Evolutionary conservation across 2,888 invertebrate genomes (phyloP), one percentile per base, ranked within the genome.

Genomic region (Melipona beecheii): DNA sequence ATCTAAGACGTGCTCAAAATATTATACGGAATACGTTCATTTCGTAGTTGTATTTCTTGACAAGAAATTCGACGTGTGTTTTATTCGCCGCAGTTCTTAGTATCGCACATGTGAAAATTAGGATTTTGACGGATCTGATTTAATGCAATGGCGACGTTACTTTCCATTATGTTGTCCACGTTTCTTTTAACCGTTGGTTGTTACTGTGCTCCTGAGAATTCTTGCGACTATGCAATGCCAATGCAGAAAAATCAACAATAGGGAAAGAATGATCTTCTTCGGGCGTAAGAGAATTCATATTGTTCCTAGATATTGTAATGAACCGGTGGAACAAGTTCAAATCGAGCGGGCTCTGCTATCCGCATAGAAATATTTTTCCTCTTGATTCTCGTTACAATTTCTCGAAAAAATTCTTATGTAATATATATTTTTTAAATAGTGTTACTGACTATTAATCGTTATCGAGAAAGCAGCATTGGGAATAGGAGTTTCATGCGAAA

Each of bases 41-140:
- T 60, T 5, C 36, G 72, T 65, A 71, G 65, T 78, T 50, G 62
- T 49, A 72, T 49, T 36, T 66, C 50, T 50, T 19, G 4, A 70
- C 19, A 36, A 64, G 64, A 69, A 86, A 79, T 84, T 72, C 66
- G 50, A 64, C 70, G 86, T 82, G 81, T 84, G 77, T 66, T 65
- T 50, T 76, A 62, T 69, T 70, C 19, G 49, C 68, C 74, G 43
- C 31, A 31, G 73, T 74, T 62, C 21, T 79, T 50, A 58, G 36
- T 56, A 62, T 75, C 77, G 87, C 85, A 86, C 89, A 89, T 87
- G 89, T 86, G 87, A 86, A 75, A 86, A 87, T 87, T 84, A 68
- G 65, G 75, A 82, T 89, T 91, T 91, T 91, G 91, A 91, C 90
- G 91, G 91, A 84, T 90, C 80, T 76, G 83, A 80, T 86, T 82